phyloP scores from a whole-genome alignment of 2,113 vertebrate genomes.

The Colaptes auratus region DNA sequence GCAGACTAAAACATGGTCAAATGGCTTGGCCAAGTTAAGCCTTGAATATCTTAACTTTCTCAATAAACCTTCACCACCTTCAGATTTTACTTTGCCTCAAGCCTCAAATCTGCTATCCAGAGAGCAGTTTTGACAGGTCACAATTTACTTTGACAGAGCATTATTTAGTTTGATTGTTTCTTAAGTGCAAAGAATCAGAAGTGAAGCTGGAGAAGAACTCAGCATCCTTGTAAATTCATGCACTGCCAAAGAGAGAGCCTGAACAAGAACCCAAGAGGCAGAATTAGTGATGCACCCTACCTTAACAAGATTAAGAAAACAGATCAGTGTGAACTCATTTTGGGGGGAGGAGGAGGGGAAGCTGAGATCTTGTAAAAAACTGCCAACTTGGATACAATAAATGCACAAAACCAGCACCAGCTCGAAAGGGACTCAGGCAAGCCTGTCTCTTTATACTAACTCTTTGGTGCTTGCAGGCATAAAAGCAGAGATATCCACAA shows the following conservation, averaged over 20 bases:
- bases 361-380: neutral
- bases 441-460: neutral
- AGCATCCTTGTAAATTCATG: neutral
- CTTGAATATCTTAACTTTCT: neutral
- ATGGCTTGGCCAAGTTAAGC: neutral
- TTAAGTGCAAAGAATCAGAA: neutral
- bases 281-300: neutral
- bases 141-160: neutral
- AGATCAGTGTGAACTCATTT: neutral
- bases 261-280: neutral
- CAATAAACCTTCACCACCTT: neutral
- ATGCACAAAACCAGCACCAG: slow-evolving; percentile 10
- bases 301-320: neutral
- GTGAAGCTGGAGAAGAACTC: neutral
- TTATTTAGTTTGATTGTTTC: neutral
- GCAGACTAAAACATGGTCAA: neutral
- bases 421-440: neutral
- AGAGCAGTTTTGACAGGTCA: neutral
- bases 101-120: neutral
- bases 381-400: neutral
- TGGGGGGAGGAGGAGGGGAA: neutral
- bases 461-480: neutral
- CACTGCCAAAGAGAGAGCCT: neutral
- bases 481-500: slow-evolving; percentile 6
- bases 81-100: neutral